These are phyloP conservation scores for Poliocrania exsul DNA, from an alignment of 2,797 vertebrate genomes.

Conservation along the genomic window DNA sequence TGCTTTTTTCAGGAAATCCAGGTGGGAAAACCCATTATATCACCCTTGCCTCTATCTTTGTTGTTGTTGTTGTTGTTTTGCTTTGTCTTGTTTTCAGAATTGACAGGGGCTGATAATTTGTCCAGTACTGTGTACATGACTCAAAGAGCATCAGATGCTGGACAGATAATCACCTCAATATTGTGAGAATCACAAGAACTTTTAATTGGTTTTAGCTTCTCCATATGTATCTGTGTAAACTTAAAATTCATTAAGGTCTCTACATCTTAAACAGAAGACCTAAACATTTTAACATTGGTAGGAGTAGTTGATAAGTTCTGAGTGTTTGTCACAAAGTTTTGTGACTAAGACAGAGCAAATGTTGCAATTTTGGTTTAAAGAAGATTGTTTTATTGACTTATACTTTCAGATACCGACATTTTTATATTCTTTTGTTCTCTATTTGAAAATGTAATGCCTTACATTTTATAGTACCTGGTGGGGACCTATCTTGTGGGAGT, in stretches of 20 bases:
- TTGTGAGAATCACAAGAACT: neutral
- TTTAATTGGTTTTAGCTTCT: neutral
- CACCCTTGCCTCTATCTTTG: rapidly evolving
- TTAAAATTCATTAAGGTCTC: neutral
- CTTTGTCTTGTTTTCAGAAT: neutral
- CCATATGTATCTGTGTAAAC: neutral
- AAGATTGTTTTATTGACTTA: neutral
- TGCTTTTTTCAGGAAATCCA: neutral
- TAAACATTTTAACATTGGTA: neutral
- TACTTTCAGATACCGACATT: slow-evolving; percentile 20
- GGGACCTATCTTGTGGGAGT: neutral
- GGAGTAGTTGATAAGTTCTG: neutral
- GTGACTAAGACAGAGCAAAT: neutral
- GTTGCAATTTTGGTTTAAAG: neutral
- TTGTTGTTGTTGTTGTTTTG: too few relatives aligned
- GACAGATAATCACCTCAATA: neutral
- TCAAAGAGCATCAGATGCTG: neutral
- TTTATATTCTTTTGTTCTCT: neutral
- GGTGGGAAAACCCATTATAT: neutral
- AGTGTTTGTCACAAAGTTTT: neutral
- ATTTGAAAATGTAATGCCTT: neutral
- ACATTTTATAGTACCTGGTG: neutral
- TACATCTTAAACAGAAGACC: neutral
- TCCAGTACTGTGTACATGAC: neutral
- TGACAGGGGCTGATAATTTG: neutral